Evolutionary conservation across 2,113 vertebrate genomes (phyloP).

Genomic region (Zosterops pallidus): DNA sequence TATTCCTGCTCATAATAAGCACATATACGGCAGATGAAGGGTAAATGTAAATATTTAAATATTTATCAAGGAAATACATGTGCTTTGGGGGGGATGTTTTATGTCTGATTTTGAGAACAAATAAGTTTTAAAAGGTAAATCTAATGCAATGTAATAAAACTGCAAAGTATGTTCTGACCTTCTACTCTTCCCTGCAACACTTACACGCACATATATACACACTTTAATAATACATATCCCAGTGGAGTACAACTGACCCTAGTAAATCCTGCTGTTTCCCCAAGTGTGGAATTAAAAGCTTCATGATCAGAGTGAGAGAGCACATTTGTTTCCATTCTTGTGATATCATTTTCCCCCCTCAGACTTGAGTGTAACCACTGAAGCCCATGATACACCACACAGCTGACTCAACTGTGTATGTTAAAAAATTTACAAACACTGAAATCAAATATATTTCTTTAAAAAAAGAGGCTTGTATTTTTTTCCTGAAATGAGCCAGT

Average conservation of each 20-base stretch:
- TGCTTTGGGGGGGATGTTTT: not conserved
- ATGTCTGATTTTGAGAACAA: constrained; percentile 59
- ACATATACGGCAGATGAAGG: not conserved
- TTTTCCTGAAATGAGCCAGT: not conserved
- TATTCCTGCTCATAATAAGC: not conserved
- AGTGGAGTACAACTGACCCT: constrained; percentile 47
- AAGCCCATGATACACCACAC: not conserved
- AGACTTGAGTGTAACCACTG: not conserved
- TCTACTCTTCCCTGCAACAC: constrained; percentile 16
- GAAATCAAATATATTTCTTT: not conserved
- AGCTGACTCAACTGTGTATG: not conserved
- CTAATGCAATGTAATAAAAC: constrained; percentile 55
- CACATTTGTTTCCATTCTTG: constrained; percentile 58
- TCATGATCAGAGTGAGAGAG: constrained; percentile 35
- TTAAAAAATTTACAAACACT: not conserved
- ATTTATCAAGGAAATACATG: constrained; percentile 54
- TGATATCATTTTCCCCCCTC: constrained; percentile 52
- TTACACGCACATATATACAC: not conserved
- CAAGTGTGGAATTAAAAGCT: constrained; percentile 67
- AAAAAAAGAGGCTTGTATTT: not conserved
- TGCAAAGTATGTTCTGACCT: constrained; percentile 53
- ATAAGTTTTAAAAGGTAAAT: constrained; percentile 62
- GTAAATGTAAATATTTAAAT: constrained; percentile 51
- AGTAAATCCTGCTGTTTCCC: constrained; percentile 60
- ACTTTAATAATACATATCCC: constrained; percentile 71